Evolutionary conservation across 2,113 vertebrate genomes (phyloP), one percentile per base, ranked within the genome.

Genomic region (Tachysurus fulvidraco): DNA sequence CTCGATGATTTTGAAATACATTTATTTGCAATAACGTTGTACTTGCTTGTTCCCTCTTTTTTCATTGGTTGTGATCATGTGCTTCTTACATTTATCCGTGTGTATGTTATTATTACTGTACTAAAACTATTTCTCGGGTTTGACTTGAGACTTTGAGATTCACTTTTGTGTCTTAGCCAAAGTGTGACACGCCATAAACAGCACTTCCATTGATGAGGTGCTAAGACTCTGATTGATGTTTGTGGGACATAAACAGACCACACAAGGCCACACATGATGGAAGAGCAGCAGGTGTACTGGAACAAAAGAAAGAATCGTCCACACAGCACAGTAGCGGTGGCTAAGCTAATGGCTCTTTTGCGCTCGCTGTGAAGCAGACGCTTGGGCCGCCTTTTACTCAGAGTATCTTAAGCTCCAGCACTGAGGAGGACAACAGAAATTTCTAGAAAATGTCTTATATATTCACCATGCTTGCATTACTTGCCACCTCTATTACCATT

Each of bases 141-240:
- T 80, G 41, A 19, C 76, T 67, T 23, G 62, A 57, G 30, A 6
- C 36, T 19, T 1, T 28, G 83, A 84, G 41, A 44, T 60, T 17
- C 30, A 71, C 83, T 59, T 73, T 73, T 93, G 93, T 89, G 83
- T 67, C 28, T 28, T 52, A 73, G 82, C 85, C 84, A 94, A 92
- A 92, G 91, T 89, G 91, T 83, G 92, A 88, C 88, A 87, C 89
- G 90, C 91, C 90, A 90, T 93, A 93, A 93, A 94, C 90, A 76
- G 85, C 81, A 85, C 71, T 83, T 77, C 92, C 92, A 92, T 83
- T 92, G 90, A 92, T 89, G 89, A 92, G 90, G 91, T 92, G 91
- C 89, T 90, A 62, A 85, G 92, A 89, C 92, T 79, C 81, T 92
- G 92, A 93, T 90, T 91, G 88, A 93, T 93, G 91, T 87, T 85